Evolutionary conservation across 37 sponge, comb jelly and placozoan species (phyloP).

Genomic region (Haliclona indistincta): DNA sequence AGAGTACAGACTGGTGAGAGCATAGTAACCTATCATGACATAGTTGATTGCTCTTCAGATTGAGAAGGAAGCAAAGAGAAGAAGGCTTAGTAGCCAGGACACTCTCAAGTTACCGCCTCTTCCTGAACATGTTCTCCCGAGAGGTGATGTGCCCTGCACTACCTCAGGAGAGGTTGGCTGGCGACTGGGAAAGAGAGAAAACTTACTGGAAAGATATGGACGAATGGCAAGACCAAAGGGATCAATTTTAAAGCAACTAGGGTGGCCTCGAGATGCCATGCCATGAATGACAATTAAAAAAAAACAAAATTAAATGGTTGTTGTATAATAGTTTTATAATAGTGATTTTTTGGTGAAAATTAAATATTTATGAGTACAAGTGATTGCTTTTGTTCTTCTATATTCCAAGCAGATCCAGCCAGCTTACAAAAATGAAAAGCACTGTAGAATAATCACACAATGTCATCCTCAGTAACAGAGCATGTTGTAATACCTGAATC

Average conservation of each 20-base stretch:
- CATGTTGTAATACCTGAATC: too few species aligned
- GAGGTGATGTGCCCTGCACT: not conserved
- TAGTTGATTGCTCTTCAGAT: not conserved
- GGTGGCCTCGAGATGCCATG: constrained; percentile 86
- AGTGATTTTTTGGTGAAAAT: too few species aligned
- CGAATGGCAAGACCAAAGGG: constrained; percentile 67
- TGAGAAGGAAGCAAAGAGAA: too few species aligned
- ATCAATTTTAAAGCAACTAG: constrained; percentile 68
- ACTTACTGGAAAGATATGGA: constrained; percentile 68
- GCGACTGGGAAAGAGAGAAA: constrained; percentile 42
- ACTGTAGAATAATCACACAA: too few species aligned
- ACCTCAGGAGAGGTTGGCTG: constrained; percentile 79
- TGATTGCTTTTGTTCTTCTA: too few species aligned
- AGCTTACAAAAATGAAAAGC: too few species aligned
- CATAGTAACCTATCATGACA: not conserved
- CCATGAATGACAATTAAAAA: constrained; percentile 39
- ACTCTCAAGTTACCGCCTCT: not conserved
- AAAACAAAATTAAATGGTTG: too few species aligned
- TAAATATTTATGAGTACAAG: too few species aligned
- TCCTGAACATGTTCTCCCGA: not conserved
- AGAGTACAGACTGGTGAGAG: constrained; percentile 52
- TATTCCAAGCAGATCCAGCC: too few species aligned
- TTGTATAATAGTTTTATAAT: too few species aligned
- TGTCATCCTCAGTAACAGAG: too few species aligned
- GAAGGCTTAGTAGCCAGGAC: not conserved